Base-by-base conservation (phyloP, 2,797 vertebrate genomes). In the Karalla daura region DNA sequence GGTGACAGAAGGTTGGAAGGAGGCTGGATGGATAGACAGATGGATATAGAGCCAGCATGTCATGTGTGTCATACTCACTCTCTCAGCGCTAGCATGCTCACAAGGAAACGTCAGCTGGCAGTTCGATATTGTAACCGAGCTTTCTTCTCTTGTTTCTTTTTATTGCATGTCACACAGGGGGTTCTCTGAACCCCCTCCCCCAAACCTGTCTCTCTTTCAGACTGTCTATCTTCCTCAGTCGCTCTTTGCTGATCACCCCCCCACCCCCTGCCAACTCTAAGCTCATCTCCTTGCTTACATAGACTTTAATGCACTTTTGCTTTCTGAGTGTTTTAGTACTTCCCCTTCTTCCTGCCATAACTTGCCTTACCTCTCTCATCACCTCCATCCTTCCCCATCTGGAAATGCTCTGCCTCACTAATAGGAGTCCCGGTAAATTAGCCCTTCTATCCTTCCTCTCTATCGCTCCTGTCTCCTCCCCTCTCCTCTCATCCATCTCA, bases 1-100 rank as follows among this genome's bases (percentile, higher is more conserved):
- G 74, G 77, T 81, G 84, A 85, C 82, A 81, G 83, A 85, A 81
- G 66, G 87, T 76, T 76, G 71, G 78, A 76, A 66, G 77, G 66
- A 78, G 64, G 58, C 7, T 55, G 81, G 81, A 87, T 70, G 74
- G 81, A 84, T 36, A 62, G 82, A 78, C 81, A 86, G 64, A 86
- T 81, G 79, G 83, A 80, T 84, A 49, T 53, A 78, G 58, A 63
- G 68, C 54, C 56, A 37, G 74, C 69, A 74, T 78, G 83, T 73
- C 55, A 87, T 56, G 76, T 80, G 65, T 86, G 80, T 82, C 86
- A 84, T 23, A 44, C 63, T 72, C 18, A 1, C 76, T 45, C 74
- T 76, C 72, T 69, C 60, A 71, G 75, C 53, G 62, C 80, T 76
- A 13, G 11, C 78, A 70, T 56, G 55, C 78, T 72, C 74, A 63